phyloP scores from a whole-genome alignment of 2,888 invertebrate genomes.

The Idaea aversata region DNA sequence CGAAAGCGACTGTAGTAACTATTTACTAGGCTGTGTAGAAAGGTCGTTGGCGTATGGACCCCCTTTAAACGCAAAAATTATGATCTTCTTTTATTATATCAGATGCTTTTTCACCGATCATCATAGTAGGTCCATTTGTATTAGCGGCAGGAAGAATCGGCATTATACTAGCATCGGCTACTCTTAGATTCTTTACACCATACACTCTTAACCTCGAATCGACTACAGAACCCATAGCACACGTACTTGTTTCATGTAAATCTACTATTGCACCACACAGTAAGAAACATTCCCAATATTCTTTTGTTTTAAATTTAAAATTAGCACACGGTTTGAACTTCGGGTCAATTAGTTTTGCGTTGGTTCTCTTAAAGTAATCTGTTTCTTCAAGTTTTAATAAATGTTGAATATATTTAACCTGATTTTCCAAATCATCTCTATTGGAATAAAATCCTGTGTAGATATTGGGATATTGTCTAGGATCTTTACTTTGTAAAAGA shows the following conservation, averaged over 20 bases:
- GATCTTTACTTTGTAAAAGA: conserved; percentile 70
- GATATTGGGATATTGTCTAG: conserved; percentile 76
- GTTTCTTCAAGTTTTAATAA: conserved; percentile 52
- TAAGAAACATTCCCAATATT: conserved; percentile 84
- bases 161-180: conserved; percentile 87
- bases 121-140: conserved; percentile 85
- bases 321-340: conserved; percentile 23
- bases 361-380: conserved; percentile 48
- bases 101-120: conserved; percentile 84
- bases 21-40: no score
- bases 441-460: conserved; percentile 78
- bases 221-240: conserved; percentile 87
- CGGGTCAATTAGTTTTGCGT: conserved; percentile 39
- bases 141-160: conserved; percentile 84
- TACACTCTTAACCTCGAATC: conserved; percentile 81
- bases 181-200: conserved; percentile 82
- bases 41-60: no score
- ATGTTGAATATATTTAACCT: conserved; percentile 51
- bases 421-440: conserved; percentile 63
- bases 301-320: conserved; percentile 56
- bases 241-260: conserved; percentile 85
- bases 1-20: background rate
- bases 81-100: conserved; percentile 18
- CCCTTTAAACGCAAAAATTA: background rate
- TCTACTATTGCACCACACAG: conserved; percentile 82